Evolutionary conservation across 2,113 vertebrate genomes (phyloP).

Genomic region (Ardeotis arabs): DNA sequence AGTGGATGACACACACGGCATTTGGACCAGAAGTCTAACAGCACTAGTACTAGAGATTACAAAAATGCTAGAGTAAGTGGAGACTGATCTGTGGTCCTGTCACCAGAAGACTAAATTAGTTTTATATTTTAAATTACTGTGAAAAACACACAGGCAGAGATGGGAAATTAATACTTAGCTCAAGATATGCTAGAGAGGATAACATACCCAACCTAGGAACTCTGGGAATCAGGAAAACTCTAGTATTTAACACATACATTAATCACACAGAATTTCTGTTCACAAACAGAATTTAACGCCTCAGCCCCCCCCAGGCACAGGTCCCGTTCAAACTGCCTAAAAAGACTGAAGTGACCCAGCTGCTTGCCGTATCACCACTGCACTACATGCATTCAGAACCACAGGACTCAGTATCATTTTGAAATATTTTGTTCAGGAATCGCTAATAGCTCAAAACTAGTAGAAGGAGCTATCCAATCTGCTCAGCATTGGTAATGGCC

Average conservation of each 20-base stretch:
- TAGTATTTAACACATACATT: neutral
- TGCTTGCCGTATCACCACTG: neutral
- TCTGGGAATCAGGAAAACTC: neutral
- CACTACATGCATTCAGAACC: neutral
- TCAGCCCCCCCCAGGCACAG: neutral
- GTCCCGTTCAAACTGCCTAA: neutral
- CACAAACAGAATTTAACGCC: neutral
- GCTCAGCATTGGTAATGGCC: fast-evolving
- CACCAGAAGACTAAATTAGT: neutral
- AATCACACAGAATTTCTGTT: neutral
- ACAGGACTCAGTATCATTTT: too few relatives aligned
- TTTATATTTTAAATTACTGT: neutral
- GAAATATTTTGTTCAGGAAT: neutral
- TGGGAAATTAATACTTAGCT: neutral
- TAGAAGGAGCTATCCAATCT: neutral
- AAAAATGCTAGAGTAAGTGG: neutral
- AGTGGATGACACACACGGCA: neutral
- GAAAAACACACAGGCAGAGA: neutral
- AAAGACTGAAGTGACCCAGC: neutral
- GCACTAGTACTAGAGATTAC: neutral
- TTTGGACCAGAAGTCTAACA: neutral
- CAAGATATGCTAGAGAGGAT: neutral
- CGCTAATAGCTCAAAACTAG: neutral
- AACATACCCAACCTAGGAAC: neutral
- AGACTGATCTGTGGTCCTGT: neutral